Evolutionary conservation across 2,888 invertebrate genomes (phyloP).

Genomic region (Dinocampus coccinellae): DNA sequence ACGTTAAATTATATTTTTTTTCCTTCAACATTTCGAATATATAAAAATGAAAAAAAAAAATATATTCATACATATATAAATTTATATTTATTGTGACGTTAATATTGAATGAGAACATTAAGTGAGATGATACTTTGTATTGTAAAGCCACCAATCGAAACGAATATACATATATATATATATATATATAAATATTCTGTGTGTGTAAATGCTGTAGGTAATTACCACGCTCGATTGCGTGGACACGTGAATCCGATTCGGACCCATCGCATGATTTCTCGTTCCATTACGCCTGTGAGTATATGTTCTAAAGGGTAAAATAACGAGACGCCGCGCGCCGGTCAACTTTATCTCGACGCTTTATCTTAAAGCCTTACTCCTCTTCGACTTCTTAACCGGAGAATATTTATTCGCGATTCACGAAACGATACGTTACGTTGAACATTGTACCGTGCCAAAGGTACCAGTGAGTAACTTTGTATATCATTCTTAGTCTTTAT

Average conservation of each 20-base stretch:
- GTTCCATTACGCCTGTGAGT: constrained; percentile 40
- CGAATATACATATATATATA: no score
- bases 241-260: constrained; percentile 45
- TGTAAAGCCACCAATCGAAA: neutral
- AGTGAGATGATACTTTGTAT: neutral
- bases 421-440: constrained; percentile 22
- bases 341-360: constrained; percentile 43
- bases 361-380: constrained; percentile 43
- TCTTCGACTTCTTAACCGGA: constrained; percentile 25
- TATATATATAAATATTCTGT: no score
- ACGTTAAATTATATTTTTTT: no score
- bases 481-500: constrained; percentile 18
- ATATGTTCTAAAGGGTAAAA: constrained; percentile 22
- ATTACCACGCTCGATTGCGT: constrained; percentile 39
- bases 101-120: neutral
- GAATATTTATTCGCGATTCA: constrained; percentile 25
- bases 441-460: constrained; percentile 25
- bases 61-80: no score
- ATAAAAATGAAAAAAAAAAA: no score
- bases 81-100: neutral
- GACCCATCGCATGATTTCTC: constrained; percentile 41
- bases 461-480: constrained; percentile 23
- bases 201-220: constrained; percentile 17
- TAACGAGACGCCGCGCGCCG: constrained; percentile 30
- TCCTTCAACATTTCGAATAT: no score